Base-by-base conservation (phyloP, 2,797 vertebrate species). In the Toxotes lorentzi region DNA sequence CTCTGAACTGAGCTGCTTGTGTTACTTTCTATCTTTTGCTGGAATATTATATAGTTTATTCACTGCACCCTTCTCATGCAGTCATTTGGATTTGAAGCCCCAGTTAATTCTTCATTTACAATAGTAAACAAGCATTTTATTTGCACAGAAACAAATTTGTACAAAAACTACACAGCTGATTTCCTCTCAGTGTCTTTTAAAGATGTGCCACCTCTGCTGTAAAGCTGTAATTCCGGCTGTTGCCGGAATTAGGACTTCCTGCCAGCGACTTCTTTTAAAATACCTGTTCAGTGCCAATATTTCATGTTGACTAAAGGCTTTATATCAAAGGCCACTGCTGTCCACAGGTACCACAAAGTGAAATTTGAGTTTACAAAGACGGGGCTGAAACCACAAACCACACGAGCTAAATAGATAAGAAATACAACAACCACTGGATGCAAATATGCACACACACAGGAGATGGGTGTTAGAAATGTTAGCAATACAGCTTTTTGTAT, bases 341-440 rank as follows among this genome's bases (percentile, higher is more conserved):
- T 89, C 67, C 73, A 78, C 87, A 78, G 50, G 1, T 61, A 82
- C 80, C 85, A 56, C 86, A 80, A 16, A 57, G 38, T 61, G n/a
- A 53, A 70, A 76, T 7, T 17, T 16, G 3, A 58, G 14, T 27
- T 23, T 38, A 59, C 30, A 77, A 60, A 73, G 27, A 24, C 4
- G 21, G 51, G 73, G 34, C 65, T 64, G 23, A 73, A 74, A 81
- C 88, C 90, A 63, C 85, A 88, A 80, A 87, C 89, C 88, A 85
- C 87, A 86, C 4, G 5, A 4, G 53, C 27, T 21, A 30, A 81
- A 73, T 24, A 50, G 56, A 67, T 32, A 73, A 40, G 4, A 72
- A 60, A 23, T 6, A 24, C 27, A 41, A 41, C 40, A 66, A 75
- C 51, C 54, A 54, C 58, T 62, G 5, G 7, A 43, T 14, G 38